Evolutionary conservation across 2,888 invertebrate species (phyloP).

Genomic region (Mythimna loreyi): DNA sequence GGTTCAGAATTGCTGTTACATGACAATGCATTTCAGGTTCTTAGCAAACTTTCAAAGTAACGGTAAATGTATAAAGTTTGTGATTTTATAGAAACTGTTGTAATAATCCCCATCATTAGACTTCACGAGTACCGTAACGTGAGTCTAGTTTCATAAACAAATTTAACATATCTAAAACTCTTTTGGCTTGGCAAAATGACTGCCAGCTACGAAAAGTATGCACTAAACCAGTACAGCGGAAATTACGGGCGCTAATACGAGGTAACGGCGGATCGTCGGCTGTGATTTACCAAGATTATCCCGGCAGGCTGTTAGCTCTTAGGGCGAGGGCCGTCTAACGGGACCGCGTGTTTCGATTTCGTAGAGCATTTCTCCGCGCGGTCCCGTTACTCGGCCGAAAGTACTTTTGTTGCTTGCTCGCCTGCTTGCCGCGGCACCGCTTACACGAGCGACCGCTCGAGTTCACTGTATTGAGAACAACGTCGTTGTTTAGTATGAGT

Average conservation of each 20-base stretch:
- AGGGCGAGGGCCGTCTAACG: constrained; percentile 89
- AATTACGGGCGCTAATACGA: constrained; percentile 58
- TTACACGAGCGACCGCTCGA: constrained; percentile 82
- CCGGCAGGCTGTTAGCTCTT: constrained; percentile 77
- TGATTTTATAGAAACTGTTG: constrained; percentile 1
- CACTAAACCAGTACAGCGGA: constrained; percentile 58
- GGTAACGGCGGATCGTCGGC: constrained; percentile 71
- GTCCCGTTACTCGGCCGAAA: constrained; percentile 90
- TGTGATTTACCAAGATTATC: constrained; percentile 86
- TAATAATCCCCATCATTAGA: background rate
- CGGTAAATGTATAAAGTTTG: constrained; percentile 5
- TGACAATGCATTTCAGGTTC: constrained; percentile 29
- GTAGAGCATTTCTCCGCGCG: constrained; percentile 90
- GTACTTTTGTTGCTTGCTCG: constrained; percentile 87
- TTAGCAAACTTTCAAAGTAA: constrained; percentile 27
- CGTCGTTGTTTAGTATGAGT: constrained; percentile 78
- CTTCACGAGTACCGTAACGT: constrained; percentile 9
- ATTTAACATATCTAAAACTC: constrained; percentile 14
- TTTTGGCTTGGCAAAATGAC: constrained; percentile 52
- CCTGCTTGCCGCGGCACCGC: constrained; percentile 55
- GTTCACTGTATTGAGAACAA: constrained; percentile 87
- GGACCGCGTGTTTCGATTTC: constrained; percentile 91
- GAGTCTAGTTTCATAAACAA: constrained; percentile 18
- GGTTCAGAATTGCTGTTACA: constrained; percentile 18
- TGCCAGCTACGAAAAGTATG: constrained; percentile 65